Conservation (phyloP, 2,113 vertebrate species). For the Syngnathus scovelli region DNA sequence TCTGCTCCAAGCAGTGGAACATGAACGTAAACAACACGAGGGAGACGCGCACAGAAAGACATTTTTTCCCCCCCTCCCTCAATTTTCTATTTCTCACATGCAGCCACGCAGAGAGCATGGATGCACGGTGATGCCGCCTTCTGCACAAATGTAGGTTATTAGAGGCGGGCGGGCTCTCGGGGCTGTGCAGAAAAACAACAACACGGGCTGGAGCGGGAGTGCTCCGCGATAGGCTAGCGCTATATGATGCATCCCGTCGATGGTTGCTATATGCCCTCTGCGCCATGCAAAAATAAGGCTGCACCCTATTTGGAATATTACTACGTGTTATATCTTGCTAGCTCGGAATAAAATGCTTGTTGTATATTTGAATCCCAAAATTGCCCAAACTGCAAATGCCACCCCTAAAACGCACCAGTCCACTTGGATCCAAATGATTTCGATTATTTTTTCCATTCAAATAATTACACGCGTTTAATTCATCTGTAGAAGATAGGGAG, state of each 20-base stretch:
- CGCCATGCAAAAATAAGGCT: slow-evolving; percentile 54
- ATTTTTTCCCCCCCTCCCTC: slow-evolving; percentile 18
- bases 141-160: slow-evolving; percentile 69
- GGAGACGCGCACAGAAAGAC: slow-evolving; percentile 46
- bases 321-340: slow-evolving; percentile 1
- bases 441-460: background rate
- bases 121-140: slow-evolving; percentile 3
- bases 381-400: slow-evolving; percentile 55
- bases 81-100: background rate
- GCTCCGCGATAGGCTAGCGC: slow-evolving; percentile 61
- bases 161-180: slow-evolving; percentile 54
- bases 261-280: slow-evolving; percentile 70
- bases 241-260: slow-evolving; percentile 64
- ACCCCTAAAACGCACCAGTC: slow-evolving; percentile 34
- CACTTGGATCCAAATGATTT: background rate
- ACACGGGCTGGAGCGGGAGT: slow-evolving; percentile 63
- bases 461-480: background rate
- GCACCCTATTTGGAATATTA: slow-evolving; percentile 12
- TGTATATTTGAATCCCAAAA: background rate
- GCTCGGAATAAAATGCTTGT: background rate
- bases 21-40: slow-evolving; percentile 61
- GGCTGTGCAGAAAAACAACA: slow-evolving; percentile 72
- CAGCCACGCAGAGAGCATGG: slow-evolving; percentile 30
- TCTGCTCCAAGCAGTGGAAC: slow-evolving; percentile 36
- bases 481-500: background rate